Evolutionary conservation across 1,140 invertebrate species (phyloP).

Genomic region (Drosophila persimilis): DNA sequence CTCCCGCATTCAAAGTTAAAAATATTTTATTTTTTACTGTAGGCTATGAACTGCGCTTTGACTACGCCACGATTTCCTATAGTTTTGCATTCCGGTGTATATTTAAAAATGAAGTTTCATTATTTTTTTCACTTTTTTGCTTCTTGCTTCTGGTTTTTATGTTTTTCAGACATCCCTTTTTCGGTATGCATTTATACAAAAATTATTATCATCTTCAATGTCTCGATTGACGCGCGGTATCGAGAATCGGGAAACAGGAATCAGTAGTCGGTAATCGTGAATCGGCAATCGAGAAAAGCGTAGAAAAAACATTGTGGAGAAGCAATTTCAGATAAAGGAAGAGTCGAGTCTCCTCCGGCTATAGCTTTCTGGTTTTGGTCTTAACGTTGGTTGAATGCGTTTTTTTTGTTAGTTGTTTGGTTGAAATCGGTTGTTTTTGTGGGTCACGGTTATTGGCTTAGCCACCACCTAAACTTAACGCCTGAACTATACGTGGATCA

Average conservation of each 20-base stretch:
- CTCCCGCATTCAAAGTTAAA: conserved; percentile 22
- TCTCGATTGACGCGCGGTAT: conserved; percentile 67
- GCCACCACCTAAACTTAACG: conserved; percentile 91
- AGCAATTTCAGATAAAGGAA: conserved; percentile 22
- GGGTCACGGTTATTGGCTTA: conserved; percentile 82
- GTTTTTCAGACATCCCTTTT: conserved; percentile 17
- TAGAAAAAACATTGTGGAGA: conserved; percentile 15
- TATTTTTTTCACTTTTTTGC: conserved; percentile 29
- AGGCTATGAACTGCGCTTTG: conserved; percentile 68
- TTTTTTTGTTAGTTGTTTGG: conserved; percentile 20
- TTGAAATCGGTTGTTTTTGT: conserved; percentile 26
- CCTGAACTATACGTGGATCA: conserved; percentile 99
- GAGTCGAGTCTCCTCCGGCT: conserved; percentile 18
- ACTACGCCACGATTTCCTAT: conserved; percentile 56
- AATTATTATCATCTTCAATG: conserved; percentile 78
- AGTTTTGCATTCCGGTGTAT: conserved; percentile 48
- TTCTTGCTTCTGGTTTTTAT: conserved; percentile 1
- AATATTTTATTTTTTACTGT: conserved; percentile 35
- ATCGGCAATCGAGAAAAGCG: conserved; percentile 41
- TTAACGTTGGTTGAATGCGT: conserved; percentile 34
- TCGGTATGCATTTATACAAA: conserved; percentile 65
- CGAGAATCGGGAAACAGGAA: conserved; percentile 20
- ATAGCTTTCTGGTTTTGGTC: conserved; percentile 18
- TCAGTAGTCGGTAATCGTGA: not conserved
- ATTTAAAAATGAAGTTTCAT: conserved; percentile 48